Evolutionary conservation across 2,113 vertebrate genomes (phyloP), one percentile per base, ranked within the genome.

Genomic region (Aptenodytes patagonicus): DNA sequence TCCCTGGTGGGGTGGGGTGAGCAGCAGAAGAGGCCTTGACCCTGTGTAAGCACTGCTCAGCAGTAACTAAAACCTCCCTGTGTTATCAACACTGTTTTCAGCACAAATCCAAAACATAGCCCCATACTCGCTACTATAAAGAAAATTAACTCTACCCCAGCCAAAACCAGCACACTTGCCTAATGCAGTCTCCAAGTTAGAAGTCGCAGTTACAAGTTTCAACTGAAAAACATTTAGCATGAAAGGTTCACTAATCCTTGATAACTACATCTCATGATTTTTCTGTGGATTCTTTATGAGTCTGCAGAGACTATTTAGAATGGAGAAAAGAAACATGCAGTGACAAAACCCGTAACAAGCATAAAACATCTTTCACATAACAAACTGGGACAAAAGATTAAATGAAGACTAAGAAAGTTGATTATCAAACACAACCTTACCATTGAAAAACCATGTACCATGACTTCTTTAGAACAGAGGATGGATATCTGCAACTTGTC

Each of bases 1-100:
- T 60, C 0, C 0, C 25, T 3, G 5, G 7, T 11, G 13, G 20
- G 16, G 21, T 0, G 1, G 28, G 3, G 5, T 15, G 21, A 64
- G 71, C 7, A 62, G 24, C 40, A 85, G 52, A 46, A 91, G 55
- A 72, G 32, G 10, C n/a, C 44, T 60, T 42, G 22, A 26, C 38
- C 31, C 20, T 46, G 6, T 1, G 1, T 36, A 24, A 7, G 2
- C 9, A 5, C 29, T 32, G 44, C 60, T 57, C 58, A 87, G 58
- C 38, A 24, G 3, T 5, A 47, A 12, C 1, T 2, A 7, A 65
- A 82, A 38, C 36, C 52, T 11, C 13, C 8, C n/a, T 34, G 13
- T 6, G 1, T 14, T 51, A 44, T 7, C 24, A 75, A 11, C 36
- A 7, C 3, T 28, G 15, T 13, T 66, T 34, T 13, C 34, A 71